Evolutionary conservation across 2,888 invertebrate species (phyloP), one percentile per base, ranked within the genome.

Genomic region (Toxonevra muliebris): DNA sequence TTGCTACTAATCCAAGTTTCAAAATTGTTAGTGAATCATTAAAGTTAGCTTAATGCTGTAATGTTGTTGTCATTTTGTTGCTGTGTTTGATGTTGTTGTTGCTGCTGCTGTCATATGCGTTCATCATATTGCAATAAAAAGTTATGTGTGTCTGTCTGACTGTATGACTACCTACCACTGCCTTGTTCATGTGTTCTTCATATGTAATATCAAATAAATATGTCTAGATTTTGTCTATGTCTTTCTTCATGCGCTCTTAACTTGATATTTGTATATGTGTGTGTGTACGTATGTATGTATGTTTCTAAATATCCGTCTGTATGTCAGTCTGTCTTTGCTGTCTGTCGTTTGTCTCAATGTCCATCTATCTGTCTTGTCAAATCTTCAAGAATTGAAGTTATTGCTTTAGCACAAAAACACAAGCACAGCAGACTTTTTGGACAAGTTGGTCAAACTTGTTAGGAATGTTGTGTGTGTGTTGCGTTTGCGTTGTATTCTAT

Each of bases 361-460:
- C 48, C 57, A 42, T 61, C 53, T 41, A 65, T 41, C 41, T 58
- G 43, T 8, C 48, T 48, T 48, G 48, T 48, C 48, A 48, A 48
- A 48, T 65, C 59, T 53, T 53, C 17, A 19, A 11, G 63, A 67
- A 53, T 63, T 67, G 58, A 50, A 58, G 57, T 67, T 58, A 58
- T 58, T 58, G 43, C 58, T 4, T 30, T 30, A 30, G 7, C 30
- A 30, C 30, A 30, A 2, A 30, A 7, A 7, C 30, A 30, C 30
- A 30, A 30, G 3, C 19, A 45, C 11, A n/a, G 60, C 30, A 30
- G 30, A 30, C 30, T 30, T 30, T 30, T 30, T 30, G 68, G 73
- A 71, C 70, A 71, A 72, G 71, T 74, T 74, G 72, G 64, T 66
- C 67, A 72, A 73, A 71, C 69, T 72, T 67, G 72, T 73, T 69